Conservation (phyloP, 2,888 invertebrate species). For the Thereva unica region DNA sequence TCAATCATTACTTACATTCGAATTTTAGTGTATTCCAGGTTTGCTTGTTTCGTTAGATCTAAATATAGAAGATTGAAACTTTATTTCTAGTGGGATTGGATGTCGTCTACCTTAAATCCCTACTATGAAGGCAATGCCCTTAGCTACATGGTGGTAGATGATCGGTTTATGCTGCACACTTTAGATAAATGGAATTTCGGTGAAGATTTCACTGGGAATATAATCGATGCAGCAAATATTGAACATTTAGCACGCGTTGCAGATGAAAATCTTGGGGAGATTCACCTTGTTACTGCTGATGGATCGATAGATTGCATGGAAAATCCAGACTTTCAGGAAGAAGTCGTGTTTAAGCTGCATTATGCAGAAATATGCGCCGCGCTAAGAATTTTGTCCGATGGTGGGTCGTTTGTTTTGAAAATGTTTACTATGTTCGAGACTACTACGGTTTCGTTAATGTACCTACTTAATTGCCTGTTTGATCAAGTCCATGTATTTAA, state of each 20-base stretch:
- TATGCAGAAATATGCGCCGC: conserved; percentile 83
- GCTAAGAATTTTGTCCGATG: conserved; percentile 67
- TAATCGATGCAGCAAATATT: conserved; percentile 73
- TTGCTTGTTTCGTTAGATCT: conserved; percentile 45
- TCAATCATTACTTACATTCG: conserved; percentile 80
- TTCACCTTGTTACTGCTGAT: conserved; percentile 83
- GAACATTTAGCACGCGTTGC: conserved; percentile 60
- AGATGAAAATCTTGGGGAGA: conserved; percentile 61
- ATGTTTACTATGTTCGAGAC: conserved; percentile 89
- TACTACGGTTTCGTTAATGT: conserved; percentile 77
- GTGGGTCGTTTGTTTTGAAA: conserved; percentile 83
- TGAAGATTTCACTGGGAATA: conserved; percentile 80
- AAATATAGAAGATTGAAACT: background rate
- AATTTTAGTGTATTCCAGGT: conserved; percentile 64
- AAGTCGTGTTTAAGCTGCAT: conserved; percentile 74
- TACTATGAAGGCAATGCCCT: conserved; percentile 85
- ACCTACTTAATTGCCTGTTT: conserved; percentile 77
- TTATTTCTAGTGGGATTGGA: conserved; percentile 76
- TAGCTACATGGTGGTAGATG: conserved; percentile 75
- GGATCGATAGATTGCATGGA: conserved; percentile 89
- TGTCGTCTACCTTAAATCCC: conserved; percentile 86
- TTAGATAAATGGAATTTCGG: conserved; percentile 86
- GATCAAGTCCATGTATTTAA: conserved; percentile 76
- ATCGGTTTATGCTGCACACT: conserved; percentile 80
- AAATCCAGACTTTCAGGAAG: conserved; percentile 86